Conservation (phyloP, 2,888 invertebrate genomes). For the Rhaphigaster nebulosa region DNA sequence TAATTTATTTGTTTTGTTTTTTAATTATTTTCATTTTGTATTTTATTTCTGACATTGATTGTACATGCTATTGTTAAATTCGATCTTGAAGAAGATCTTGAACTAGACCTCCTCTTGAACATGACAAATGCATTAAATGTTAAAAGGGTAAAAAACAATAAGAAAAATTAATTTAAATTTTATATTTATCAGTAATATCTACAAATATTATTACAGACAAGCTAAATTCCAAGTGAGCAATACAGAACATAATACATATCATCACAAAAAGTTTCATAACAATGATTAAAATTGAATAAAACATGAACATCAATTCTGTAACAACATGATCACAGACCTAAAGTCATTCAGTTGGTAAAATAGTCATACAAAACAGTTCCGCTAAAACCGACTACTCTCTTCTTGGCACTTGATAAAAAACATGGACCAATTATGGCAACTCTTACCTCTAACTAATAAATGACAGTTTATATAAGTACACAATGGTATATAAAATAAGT, state of each 20-base stretch:
- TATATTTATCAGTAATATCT: conserved; percentile 58
- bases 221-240: conserved; percentile 59
- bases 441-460: conserved; percentile 37
- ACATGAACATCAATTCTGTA: conserved; percentile 45
- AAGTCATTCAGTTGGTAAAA: conserved; percentile 47
- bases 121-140: too few species aligned
- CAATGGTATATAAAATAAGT: conserved; percentile 53
- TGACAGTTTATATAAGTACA: conserved; percentile 54
- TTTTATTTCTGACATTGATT: too few species aligned
- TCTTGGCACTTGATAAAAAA: conserved; percentile 58
- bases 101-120: too few species aligned
- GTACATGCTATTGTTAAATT: too few species aligned
- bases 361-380: conserved; percentile 24
- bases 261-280: conserved; percentile 40
- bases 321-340: conserved; percentile 55
- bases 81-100: too few species aligned
- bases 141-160: not conserved
- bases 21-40: too few species aligned
- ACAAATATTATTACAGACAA: conserved; percentile 56
- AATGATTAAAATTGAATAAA: conserved; percentile 54
- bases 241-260: conserved; percentile 58
- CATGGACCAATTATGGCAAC: conserved; percentile 52
- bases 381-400: conserved; percentile 13
- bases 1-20: too few species aligned
- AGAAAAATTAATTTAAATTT: conserved; percentile 35